Conservation (phyloP, 2,113 vertebrate species). For the Galeopterus variegatus region DNA sequence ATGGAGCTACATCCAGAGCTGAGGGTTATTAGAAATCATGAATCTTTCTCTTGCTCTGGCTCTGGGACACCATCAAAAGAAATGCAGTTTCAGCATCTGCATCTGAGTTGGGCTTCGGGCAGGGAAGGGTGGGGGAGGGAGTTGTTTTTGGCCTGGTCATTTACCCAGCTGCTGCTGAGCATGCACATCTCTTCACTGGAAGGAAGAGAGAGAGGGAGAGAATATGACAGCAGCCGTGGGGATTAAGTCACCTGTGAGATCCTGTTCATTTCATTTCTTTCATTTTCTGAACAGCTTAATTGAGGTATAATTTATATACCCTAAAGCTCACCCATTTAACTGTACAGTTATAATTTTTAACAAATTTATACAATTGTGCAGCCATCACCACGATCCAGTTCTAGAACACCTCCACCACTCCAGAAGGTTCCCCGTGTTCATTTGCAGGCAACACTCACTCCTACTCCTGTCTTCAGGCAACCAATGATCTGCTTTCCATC, state of each 20-base stretch:
- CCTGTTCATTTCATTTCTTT: background rate
- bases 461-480: background rate
- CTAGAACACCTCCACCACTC: background rate
- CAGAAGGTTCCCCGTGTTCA: background rate
- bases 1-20: background rate
- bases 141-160: conserved; percentile 47
- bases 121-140: background rate
- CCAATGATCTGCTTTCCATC: background rate
- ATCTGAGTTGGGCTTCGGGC: conserved; percentile 45
- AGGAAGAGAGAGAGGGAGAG: background rate
- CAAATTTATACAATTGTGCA: background rate
- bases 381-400: background rate
- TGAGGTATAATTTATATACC: background rate
- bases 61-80: conserved; percentile 73
- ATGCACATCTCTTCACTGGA: background rate
- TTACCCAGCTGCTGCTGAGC: conserved; percentile 69
- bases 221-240: background rate
- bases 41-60: conserved; percentile 58
- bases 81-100: conserved; percentile 69
- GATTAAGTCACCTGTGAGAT: background rate
- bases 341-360: conserved; percentile 22
- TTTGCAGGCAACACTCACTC: background rate
- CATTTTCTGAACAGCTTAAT: background rate
- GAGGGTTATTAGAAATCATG: conserved; percentile 70
- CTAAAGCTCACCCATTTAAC: background rate